Evolutionary conservation across 2,113 vertebrate genomes (phyloP).

Genomic region (Xyrauchen texanus): DNA sequence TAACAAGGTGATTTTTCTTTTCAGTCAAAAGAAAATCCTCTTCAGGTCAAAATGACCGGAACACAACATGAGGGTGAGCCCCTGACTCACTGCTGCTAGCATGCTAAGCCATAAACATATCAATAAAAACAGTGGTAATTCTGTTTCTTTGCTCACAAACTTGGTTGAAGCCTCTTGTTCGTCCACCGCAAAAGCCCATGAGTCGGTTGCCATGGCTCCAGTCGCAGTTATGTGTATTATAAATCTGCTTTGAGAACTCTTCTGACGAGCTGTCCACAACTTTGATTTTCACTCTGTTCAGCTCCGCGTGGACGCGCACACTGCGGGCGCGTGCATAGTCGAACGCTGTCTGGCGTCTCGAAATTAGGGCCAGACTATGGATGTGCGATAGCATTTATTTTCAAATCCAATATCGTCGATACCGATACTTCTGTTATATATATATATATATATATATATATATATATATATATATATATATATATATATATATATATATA

Average conservation of each 20-base stretch:
- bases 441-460: too few relatives aligned
- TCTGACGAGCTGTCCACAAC: not conserved
- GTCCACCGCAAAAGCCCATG: conserved; percentile 84
- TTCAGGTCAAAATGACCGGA: too few relatives aligned
- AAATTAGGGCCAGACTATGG: too few relatives aligned
- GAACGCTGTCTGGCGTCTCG: too few relatives aligned
- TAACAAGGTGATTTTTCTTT: too few relatives aligned
- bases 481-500: too few relatives aligned
- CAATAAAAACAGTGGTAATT: not conserved
- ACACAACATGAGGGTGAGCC: too few relatives aligned
- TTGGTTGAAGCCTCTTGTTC: conserved; percentile 77
- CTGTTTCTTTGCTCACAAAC: conserved; percentile 61
- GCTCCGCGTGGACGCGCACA: conserved; percentile 1
- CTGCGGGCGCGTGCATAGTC: not conserved
- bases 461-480: too few relatives aligned
- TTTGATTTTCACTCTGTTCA: not conserved
- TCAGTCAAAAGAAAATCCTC: too few relatives aligned
- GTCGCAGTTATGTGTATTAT: not conserved
- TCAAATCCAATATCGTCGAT: too few relatives aligned
- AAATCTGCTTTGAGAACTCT: not conserved
- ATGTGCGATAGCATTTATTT: too few relatives aligned
- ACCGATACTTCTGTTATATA: too few relatives aligned
- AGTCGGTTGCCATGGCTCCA: conserved; percentile 79
- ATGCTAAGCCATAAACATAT: not conserved
- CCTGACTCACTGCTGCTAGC: not conserved